Conservation (phyloP, 2,797 vertebrate species). For the Pangasius sanitwongsei region DNA sequence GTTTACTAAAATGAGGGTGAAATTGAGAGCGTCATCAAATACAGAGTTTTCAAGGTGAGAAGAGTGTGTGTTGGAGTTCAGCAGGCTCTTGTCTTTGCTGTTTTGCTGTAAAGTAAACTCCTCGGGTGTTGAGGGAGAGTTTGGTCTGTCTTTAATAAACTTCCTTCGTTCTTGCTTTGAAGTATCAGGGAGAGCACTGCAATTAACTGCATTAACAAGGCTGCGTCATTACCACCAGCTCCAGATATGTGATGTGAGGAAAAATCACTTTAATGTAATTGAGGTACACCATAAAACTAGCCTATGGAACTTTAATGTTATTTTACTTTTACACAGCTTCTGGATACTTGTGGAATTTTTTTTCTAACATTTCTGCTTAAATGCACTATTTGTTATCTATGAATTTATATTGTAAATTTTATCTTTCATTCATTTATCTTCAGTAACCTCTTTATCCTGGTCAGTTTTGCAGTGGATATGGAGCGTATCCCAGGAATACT, state of each 20-base stretch:
- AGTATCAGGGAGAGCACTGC: slow-evolving; percentile 54
- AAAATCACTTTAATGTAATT: background rate
- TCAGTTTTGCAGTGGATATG: background rate
- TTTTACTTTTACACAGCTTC: background rate
- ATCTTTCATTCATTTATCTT: background rate
- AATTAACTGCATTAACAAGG: slow-evolving; percentile 58
- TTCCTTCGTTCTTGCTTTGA: slow-evolving; percentile 53
- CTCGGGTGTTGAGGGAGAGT: slow-evolving; percentile 37
- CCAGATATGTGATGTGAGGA: background rate
- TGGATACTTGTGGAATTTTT: background rate
- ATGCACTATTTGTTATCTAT: background rate
- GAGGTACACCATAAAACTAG: background rate
- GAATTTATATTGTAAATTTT: too few relatives aligned
- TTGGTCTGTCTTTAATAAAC: slow-evolving; percentile 52
- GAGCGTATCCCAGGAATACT: background rate
- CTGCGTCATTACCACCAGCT: slow-evolving; percentile 37
- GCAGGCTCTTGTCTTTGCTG: slow-evolving; percentile 31
- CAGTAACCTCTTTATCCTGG: background rate
- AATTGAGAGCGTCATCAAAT: slow-evolving; percentile 17
- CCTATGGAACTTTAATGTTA: background rate
- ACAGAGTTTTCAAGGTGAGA: slow-evolving; percentile 27
- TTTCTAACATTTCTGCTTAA: background rate
- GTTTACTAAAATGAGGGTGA: background rate
- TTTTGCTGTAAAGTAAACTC: background rate
- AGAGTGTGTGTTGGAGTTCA: slow-evolving; percentile 23